Evolutionary conservation across 2,797 vertebrate genomes (phyloP).

Genomic region (Leptatherina wallacei): DNA sequence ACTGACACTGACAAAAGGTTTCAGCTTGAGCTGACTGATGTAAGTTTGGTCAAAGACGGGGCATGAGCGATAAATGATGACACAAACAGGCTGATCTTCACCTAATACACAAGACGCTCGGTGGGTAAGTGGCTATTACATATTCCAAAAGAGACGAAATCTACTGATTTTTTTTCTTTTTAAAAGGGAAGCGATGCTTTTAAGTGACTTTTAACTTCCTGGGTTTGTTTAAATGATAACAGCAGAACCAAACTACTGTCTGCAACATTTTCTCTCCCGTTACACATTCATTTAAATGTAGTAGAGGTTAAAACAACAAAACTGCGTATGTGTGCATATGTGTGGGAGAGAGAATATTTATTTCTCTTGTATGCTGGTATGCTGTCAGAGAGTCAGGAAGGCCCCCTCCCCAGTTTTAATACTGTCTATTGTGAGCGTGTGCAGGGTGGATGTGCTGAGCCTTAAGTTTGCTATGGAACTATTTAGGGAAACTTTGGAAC

Average conservation of each 20-base stretch:
- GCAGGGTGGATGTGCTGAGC: constrained; percentile 67
- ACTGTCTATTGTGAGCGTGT: constrained; percentile 77
- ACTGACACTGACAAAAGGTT: constrained; percentile 40
- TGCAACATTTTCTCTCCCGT: background rate
- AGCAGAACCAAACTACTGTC: background rate
- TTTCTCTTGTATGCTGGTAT: constrained; percentile 55
- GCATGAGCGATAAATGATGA: constrained; percentile 20
- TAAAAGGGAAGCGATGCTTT: constrained; percentile 36
- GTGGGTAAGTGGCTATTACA: constrained; percentile 49
- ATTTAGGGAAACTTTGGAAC: constrained; percentile 77
- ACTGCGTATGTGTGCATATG: constrained; percentile 13
- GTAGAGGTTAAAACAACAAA: background rate
- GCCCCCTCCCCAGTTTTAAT: constrained; percentile 62
- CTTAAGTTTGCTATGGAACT: constrained; percentile 63
- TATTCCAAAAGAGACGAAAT: background rate
- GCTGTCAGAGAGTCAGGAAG: constrained; percentile 74
- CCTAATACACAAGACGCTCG: constrained; percentile 17
- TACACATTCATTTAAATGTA: background rate
- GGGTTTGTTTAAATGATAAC: background rate
- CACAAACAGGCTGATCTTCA: constrained; percentile 33
- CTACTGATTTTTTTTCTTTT: background rate
- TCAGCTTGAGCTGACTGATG: constrained; percentile 54
- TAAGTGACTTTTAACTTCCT: constrained; percentile 11
- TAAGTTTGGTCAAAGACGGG: constrained; percentile 53
- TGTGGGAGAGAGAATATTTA: constrained; percentile 34